phyloP scores from a whole-genome alignment of 1,140 invertebrate species.

The Drosophila willistoni region DNA sequence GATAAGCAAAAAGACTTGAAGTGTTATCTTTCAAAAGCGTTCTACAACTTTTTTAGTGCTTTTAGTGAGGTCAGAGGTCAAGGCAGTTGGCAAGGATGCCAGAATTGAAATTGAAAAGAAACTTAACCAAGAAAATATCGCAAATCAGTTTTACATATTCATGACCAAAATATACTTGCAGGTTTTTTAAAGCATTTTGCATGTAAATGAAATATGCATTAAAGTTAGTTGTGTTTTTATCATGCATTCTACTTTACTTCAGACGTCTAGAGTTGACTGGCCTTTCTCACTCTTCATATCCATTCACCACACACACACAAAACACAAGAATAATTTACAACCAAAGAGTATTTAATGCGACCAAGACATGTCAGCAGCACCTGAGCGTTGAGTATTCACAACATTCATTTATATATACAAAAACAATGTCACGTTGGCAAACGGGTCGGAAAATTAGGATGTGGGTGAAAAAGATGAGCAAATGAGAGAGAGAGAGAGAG shows the following conservation, averaged over 20 bases:
- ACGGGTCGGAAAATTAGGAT: not conserved
- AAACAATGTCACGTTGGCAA: conserved; percentile 58
- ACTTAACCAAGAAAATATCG: not conserved
- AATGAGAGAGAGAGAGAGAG: conserved; percentile 4
- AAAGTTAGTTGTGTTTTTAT: conserved; percentile 26
- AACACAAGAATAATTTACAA: conserved; percentile 41
- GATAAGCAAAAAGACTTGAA: too few species aligned
- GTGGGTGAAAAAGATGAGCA: not conserved
- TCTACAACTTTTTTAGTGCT: too few species aligned
- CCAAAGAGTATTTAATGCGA: conserved; percentile 63
- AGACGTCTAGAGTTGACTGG: conserved; percentile 57
- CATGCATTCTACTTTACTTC: conserved; percentile 38
- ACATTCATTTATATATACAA: conserved; percentile 28
- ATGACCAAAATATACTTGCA: not conserved
- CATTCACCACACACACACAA: not conserved
- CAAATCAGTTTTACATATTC: conserved; percentile 7
- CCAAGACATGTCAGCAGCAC: conserved; percentile 61
- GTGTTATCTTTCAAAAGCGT: too few species aligned
- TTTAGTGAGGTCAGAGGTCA: too few species aligned
- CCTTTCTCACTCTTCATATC: conserved; percentile 43
- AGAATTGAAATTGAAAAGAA: not conserved
- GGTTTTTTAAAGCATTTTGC: conserved; percentile 31
- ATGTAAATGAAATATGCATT: conserved; percentile 47
- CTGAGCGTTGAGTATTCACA: conserved; percentile 35
- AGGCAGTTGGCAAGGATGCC: not conserved